Evolutionary conservation across 2,113 vertebrate genomes (phyloP).

Genomic region (Cervus canadensis): DNA sequence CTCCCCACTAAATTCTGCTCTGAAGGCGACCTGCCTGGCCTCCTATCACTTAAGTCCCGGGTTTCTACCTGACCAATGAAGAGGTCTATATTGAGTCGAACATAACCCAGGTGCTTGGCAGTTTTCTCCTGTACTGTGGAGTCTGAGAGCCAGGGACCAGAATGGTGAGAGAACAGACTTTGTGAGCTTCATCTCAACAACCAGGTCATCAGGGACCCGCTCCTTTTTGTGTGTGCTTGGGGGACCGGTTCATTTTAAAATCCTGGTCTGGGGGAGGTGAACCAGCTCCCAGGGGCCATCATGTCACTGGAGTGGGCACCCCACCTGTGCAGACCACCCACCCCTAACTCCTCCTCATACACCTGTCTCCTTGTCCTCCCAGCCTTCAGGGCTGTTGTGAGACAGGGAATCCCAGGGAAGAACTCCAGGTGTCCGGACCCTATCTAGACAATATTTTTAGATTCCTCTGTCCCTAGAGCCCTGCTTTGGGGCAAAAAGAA

Average conservation of each 20-base stretch:
- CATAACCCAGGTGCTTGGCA: background rate
- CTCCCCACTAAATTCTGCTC: background rate
- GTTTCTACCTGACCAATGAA: background rate
- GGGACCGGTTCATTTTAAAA: conserved; percentile 27
- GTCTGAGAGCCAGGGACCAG: background rate
- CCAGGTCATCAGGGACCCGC: conserved; percentile 44
- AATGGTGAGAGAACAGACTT: conserved; percentile 38
- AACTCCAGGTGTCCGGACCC: conserved; percentile 73
- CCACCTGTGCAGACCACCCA: background rate
- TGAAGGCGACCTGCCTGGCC: conserved; percentile 6
- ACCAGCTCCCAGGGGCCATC: background rate
- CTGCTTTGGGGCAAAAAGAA: conserved; percentile 61
- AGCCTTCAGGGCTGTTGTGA: conserved; percentile 71
- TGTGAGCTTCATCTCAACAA: conserved; percentile 8
- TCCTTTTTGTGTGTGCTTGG: background rate
- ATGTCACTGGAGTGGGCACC: background rate
- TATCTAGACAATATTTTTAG: conserved; percentile 78
- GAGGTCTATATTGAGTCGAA: background rate
- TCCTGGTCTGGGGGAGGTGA: conserved; percentile 11
- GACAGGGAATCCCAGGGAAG: conserved; percentile 68
- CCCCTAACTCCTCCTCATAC: background rate
- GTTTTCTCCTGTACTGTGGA: background rate
- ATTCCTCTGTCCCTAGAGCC: conserved; percentile 75
- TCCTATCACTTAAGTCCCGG: background rate
- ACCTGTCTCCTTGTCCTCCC: conserved; percentile 29